Conservation (phyloP, 2,888 invertebrate genomes). For the Spisula subtruncata region DNA sequence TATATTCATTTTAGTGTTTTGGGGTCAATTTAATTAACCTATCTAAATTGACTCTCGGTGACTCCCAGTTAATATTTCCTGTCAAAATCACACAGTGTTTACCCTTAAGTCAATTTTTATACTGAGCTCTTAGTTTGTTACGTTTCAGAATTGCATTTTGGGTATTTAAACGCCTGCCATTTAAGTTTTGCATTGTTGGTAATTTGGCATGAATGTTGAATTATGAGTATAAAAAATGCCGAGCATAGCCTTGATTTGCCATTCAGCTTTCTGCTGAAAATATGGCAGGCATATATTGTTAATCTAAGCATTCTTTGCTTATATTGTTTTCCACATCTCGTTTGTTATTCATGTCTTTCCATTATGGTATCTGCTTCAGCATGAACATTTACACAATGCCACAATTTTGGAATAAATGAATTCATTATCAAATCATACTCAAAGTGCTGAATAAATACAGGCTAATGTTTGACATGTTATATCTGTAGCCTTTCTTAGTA, state of each 20-base stretch:
- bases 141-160: background rate
- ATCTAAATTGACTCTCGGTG: conserved; percentile 5
- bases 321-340: background rate
- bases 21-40: conserved; percentile 4
- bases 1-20: background rate
- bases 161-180: background rate
- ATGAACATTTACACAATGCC: background rate
- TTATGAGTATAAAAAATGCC: too few species aligned
- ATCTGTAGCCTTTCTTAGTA: background rate
- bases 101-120: background rate
- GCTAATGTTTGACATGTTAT: background rate
- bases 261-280: too few species aligned
- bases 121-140: background rate
- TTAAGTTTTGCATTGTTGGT: background rate
- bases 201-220: background rate
- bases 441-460: background rate
- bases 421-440: conserved; percentile 4
- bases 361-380: background rate
- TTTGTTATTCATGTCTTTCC: background rate
- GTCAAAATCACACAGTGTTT: background rate
- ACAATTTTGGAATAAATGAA: conserved; percentile 14
- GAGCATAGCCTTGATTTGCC: too few species aligned
- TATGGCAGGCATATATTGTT: too few species aligned
- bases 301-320: background rate
- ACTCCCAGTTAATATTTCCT: background rate